phyloP scores from a whole-genome alignment of 2,888 invertebrate species.

The Oligia fasciuncula region DNA sequence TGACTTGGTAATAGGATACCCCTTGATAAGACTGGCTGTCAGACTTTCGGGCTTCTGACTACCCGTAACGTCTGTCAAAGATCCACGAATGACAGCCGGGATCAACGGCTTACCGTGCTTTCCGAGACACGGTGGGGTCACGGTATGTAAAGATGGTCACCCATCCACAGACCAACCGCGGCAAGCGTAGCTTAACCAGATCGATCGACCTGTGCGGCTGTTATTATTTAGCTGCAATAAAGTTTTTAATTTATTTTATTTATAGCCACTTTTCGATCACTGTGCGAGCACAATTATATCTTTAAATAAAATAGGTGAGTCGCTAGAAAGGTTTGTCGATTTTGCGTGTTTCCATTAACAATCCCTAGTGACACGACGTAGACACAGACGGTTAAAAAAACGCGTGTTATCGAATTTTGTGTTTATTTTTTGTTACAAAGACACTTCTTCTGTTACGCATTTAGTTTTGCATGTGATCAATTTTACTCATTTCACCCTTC shows the following conservation, averaged over 20 bases:
- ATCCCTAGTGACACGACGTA: background rate
- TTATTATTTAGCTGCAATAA: background rate
- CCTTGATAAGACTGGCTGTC: no score
- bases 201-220: no score
- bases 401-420: background rate
- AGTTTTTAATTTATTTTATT: background rate
- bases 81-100: no score
- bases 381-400: background rate
- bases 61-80: no score
- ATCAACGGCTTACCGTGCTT: no score
- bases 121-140: no score
- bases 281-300: background rate
- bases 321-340: background rate
- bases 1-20: no score
- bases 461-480: conserved; percentile 7
- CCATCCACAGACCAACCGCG: no score
- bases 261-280: background rate
- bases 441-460: background rate
- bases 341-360: background rate
- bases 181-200: no score
- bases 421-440: background rate
- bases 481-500: conserved; percentile 16
- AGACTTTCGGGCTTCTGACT: no score
- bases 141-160: no score
- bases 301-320: background rate